phyloP scores from a whole-genome alignment of 2,888 invertebrate species.

The Drosophila mayaguana region DNA sequence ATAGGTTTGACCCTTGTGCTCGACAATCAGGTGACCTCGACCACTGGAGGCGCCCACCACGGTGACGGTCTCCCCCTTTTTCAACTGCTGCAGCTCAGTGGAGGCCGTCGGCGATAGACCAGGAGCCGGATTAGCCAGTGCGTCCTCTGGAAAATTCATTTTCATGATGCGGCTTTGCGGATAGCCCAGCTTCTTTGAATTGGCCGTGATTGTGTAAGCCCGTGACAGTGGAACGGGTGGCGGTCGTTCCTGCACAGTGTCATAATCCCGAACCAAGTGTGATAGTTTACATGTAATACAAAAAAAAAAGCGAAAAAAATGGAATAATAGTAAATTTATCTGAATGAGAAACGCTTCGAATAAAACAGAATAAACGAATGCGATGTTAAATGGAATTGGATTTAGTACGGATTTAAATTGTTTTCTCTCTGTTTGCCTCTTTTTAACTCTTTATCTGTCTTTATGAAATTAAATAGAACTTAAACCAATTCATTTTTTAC shows the following conservation, averaged over 20 bases:
- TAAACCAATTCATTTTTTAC: neutral
- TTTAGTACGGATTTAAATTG: neutral
- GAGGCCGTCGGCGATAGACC: constrained; percentile 33
- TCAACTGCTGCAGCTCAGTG: constrained; percentile 85
- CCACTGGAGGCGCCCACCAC: constrained; percentile 94
- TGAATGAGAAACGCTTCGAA: neutral
- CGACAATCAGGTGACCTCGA: constrained; percentile 94
- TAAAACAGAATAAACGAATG: neutral
- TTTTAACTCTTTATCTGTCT: neutral
- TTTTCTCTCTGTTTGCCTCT: neutral
- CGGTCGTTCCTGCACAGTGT: constrained; percentile 90
- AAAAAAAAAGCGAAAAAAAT: constrained; percentile 1
- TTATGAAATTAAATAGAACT: neutral
- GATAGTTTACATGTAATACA: constrained; percentile 27
- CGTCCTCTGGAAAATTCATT: constrained; percentile 92
- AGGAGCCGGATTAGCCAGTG: constrained; percentile 79
- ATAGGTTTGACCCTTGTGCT: constrained; percentile 90
- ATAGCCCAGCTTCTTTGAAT: constrained; percentile 96
- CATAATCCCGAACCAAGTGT: constrained; percentile 36
- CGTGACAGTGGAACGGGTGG: constrained; percentile 96
- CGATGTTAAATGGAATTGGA: neutral
- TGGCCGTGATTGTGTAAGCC: constrained; percentile 95
- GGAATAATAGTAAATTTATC: constrained; percentile 10
- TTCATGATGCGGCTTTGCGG: constrained; percentile 97
- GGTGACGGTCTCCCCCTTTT: constrained; percentile 94